Evolutionary conservation across 2,888 invertebrate species (phyloP).

Genomic region (Drosophila pegasa): DNA sequence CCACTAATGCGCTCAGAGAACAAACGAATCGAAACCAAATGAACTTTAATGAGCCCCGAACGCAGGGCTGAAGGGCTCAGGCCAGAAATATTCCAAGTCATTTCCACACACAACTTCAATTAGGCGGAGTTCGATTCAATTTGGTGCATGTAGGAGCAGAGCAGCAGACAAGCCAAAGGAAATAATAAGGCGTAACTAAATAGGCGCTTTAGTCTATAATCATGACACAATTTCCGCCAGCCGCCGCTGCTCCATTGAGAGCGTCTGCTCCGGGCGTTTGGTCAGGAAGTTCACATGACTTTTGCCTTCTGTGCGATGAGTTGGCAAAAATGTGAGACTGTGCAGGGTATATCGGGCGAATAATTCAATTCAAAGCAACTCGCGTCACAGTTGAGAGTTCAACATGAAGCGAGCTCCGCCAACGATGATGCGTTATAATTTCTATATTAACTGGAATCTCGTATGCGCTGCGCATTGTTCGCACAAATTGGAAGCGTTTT

Average conservation of each 20-base stretch:
- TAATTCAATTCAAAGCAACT: conserved; percentile 46
- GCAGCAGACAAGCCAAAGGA: conserved; percentile 49
- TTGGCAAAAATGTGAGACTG: conserved; percentile 43
- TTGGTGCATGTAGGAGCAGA: conserved; percentile 41
- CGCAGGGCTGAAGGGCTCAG: conserved; percentile 29
- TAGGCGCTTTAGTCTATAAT: conserved; percentile 80
- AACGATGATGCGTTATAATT: conserved; percentile 75
- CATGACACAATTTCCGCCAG: conserved; percentile 79
- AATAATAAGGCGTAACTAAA: conserved; percentile 81
- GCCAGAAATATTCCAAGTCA: conserved; percentile 62
- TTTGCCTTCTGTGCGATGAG: conserved; percentile 58
- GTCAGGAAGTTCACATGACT: conserved; percentile 78
- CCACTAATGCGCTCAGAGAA: conserved; percentile 17
- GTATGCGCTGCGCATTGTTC: conserved; percentile 30
- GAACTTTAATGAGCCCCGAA: conserved; percentile 58
- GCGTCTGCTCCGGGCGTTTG: conserved; percentile 10
- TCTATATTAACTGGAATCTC: conserved; percentile 72
- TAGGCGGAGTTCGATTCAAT: conserved; percentile 68
- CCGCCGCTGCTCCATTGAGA: conserved; percentile 32
- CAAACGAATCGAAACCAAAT: conserved; percentile 51
- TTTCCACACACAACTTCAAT: conserved; percentile 73
- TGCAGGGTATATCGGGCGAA: conserved; percentile 52
- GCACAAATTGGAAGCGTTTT: conserved; percentile 63
- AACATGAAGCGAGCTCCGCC: conserved; percentile 46
- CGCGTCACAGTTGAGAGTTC: conserved; percentile 77